Percentiles rank a stretch among this genome's conserved stretches.
phyloP scores from a whole-genome alignment of 2,113 vertebrate species.

The Apistogramma diplotaenia region DNA sequence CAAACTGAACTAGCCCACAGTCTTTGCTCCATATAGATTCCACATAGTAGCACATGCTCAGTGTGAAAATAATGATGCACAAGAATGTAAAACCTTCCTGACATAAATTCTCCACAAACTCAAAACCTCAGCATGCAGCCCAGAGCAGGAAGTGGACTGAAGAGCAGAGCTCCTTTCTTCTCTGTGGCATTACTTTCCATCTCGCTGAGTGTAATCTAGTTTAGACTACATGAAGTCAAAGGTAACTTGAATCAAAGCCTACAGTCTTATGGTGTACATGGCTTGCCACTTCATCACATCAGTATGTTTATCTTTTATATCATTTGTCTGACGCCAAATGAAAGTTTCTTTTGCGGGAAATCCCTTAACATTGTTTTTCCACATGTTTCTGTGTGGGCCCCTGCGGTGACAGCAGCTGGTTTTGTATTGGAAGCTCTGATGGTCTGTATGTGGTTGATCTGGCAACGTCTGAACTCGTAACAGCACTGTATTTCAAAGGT shows the following conservation, averaged over 20 bases:
- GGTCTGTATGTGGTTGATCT: slow-evolving; percentile 83
- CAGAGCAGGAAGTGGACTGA: slow-evolving; percentile 15
- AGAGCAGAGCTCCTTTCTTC: background rate
- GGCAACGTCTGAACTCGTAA: slow-evolving; percentile 81
- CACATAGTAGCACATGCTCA: background rate
- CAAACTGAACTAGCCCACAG: background rate
- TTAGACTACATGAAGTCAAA: slow-evolving; percentile 45
- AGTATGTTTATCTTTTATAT: slow-evolving; percentile 50
- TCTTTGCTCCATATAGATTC: background rate
- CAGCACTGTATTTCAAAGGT: slow-evolving; percentile 79
- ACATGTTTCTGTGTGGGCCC: slow-evolving; percentile 17
- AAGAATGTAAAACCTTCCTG: slow-evolving; percentile 13
- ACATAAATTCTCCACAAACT: background rate
- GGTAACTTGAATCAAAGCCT: slow-evolving; percentile 37
- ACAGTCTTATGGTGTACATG: slow-evolving; percentile 7
- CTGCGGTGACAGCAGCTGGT: slow-evolving; percentile 52
- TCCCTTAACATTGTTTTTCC: slow-evolving; percentile 25
- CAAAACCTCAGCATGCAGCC: slow-evolving; percentile 27
- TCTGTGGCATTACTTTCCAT: slow-evolving; percentile 31
- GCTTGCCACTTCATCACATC: slow-evolving; percentile 9
- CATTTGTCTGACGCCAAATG: slow-evolving; percentile 19
- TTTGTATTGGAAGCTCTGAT: slow-evolving; percentile 84
- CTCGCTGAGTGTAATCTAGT: slow-evolving; percentile 19
- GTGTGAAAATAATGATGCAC: slow-evolving; percentile 30
- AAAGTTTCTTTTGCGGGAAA: slow-evolving; percentile 25